Evolutionary conservation across 2,797 vertebrate species (phyloP), one percentile per base, ranked within the genome.

Genomic region (Pempheris klunzingeri): DNA sequence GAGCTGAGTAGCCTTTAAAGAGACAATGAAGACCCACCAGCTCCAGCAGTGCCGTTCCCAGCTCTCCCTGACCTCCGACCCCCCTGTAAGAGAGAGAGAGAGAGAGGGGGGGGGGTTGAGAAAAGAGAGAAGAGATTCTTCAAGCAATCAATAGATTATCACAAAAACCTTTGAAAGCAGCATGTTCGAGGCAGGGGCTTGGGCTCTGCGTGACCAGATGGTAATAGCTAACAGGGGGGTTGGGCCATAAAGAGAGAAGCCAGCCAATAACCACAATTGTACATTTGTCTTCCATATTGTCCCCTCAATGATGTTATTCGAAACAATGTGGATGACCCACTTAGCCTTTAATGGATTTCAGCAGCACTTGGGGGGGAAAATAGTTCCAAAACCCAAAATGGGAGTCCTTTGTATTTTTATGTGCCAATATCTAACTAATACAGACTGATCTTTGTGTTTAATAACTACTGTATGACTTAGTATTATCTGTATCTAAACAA

Each of bases 341-440:
- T 17, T 26, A 55, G 20, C 28, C 28, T 52, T 65, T 46, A 39
- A 70, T 41, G 28, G 38, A 68, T 74, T 74, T 66, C 43, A 52
- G 49, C 54, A 52, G 69, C 60, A 58, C 68, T 65, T 43, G 24
- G 18, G 17, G 73, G 70, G 74, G n/a, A n/a, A n/a, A 54, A 74
- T 77, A 53, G 15, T 49, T n/a, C n/a, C n/a, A n/a, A 10, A 39
- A 43, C 69, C 39, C 55, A 39, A 32, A 58, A 46, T n/a, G 18
- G 18, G n/a, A 58, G 50, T 50, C n/a, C 26, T 44, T 12, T 11
- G 20, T 17, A 57, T 57, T 32, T 60, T 57, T 36, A 36, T 52
- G 17, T 26, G 22, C n/a, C 28, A 46, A 32, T 53, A n/a, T 53
- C 49, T 52, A 9, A 34, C 57, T 26, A 61, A 43, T 43, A 47